Evolutionary conservation across 2,113 vertebrate species (phyloP).

Genomic region (Lophotis ruficrista): DNA sequence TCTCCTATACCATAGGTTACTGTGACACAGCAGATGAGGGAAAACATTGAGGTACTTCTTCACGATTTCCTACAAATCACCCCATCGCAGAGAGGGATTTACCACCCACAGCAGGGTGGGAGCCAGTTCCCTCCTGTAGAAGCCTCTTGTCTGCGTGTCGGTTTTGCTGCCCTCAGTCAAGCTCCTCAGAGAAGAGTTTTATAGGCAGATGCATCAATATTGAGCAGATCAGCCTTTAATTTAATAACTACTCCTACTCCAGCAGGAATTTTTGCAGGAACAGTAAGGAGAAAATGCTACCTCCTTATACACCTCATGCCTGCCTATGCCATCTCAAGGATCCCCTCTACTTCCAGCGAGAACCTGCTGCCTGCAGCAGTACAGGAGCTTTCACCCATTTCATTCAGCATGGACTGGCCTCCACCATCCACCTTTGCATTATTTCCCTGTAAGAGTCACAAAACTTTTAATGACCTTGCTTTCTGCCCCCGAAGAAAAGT

Average conservation of each 20-base stretch:
- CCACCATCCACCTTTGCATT: neutral
- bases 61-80: neutral
- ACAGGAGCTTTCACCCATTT: neutral
- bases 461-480: neutral
- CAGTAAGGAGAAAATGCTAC: neutral
- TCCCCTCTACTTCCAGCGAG: neutral
- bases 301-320: neutral
- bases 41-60: conserved; percentile 5
- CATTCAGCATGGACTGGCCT: neutral
- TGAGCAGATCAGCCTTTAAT: neutral
- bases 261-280: neutral
- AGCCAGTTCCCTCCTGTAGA: neutral
- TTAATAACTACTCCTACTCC: neutral
- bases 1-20: neutral
- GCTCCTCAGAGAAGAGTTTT: neutral
- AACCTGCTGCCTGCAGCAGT: neutral
- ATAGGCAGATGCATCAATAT: neutral
- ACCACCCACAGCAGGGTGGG: neutral
- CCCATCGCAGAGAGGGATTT: neutral
- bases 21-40: neutral
- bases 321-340: neutral
- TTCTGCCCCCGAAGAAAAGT: neutral
- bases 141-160: neutral
- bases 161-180: neutral
- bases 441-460: neutral